A percentile compares a stretch with the other conserved stretches of the same genome.
Evolutionary conservation across 2,113 vertebrate species (phyloP).

Genomic region (Penelope pileata): DNA sequence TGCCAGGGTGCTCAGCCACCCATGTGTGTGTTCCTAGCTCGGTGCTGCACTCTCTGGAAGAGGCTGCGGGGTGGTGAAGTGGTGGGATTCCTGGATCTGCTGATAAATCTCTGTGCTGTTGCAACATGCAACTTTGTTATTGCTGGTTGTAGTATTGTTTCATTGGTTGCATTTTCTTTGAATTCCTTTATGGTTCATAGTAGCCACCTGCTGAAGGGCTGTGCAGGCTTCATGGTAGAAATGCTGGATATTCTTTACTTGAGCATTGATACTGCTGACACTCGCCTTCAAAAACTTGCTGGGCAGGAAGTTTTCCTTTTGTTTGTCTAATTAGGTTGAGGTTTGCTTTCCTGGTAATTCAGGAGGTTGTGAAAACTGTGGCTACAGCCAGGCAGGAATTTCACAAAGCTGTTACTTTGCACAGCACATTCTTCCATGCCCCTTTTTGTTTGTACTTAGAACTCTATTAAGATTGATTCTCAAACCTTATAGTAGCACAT

Average conservation of each 20-base stretch:
- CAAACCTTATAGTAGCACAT: background rate
- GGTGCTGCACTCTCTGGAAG: background rate
- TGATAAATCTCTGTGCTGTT: background rate
- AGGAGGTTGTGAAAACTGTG: background rate
- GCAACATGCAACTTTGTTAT: accelerated
- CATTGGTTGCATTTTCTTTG: accelerated
- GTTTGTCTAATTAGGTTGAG: slow-evolving; percentile 1
- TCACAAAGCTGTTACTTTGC: background rate
- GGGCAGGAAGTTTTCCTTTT: slow-evolving; percentile 32
- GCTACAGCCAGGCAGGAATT: background rate
- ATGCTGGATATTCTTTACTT: background rate
- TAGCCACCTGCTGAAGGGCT: background rate
- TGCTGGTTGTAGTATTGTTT: background rate
- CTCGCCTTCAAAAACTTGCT: background rate
- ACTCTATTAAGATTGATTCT: background rate
- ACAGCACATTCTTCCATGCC: background rate
- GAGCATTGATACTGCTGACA: background rate
- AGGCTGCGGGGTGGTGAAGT: background rate
- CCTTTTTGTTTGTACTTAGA: background rate
- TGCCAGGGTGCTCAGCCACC: background rate
- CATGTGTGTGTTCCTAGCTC: accelerated
- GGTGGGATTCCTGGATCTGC: background rate
- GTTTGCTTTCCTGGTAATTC: slow-evolving; percentile 18
- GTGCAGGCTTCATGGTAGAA: background rate
- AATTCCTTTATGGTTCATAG: background rate